These are phyloP conservation scores for Borostomias antarcticus DNA, from an alignment of 2,797 vertebrate genomes.

Conservation along the genomic window DNA sequence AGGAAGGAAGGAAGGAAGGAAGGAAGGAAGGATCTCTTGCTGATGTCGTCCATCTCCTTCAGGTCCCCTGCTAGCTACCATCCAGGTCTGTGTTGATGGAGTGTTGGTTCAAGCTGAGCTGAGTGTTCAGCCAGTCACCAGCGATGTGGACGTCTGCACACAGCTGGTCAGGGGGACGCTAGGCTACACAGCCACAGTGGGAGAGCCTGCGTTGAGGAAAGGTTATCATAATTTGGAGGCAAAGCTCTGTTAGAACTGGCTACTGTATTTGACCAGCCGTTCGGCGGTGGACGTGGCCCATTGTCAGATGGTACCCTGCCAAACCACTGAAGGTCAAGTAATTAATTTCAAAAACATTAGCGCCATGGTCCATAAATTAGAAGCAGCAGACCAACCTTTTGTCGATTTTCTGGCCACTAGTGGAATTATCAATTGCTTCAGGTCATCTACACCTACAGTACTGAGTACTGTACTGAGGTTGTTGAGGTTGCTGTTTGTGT, in stretches of 20 bases:
- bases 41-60: slow-evolving; percentile 26
- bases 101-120: slow-evolving; percentile 53
- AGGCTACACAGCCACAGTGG: slow-evolving; percentile 52
- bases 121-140: slow-evolving; percentile 61
- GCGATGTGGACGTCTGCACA: slow-evolving; percentile 27
- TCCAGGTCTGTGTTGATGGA: slow-evolving; percentile 41
- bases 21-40: not conserved
- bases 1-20: not conserved
- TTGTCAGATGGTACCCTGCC: slow-evolving; percentile 42
- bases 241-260: slow-evolving; percentile 60
- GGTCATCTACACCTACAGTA: not conserved
- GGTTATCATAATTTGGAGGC: slow-evolving; percentile 73
- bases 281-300: slow-evolving; percentile 60
- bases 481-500: not conserved
- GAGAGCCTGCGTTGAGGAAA: slow-evolving; percentile 57
- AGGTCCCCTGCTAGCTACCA: slow-evolving; percentile 36
- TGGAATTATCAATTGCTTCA: not conserved
- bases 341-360: slow-evolving; percentile 22
- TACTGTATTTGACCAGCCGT: slow-evolving; percentile 65
- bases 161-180: slow-evolving; percentile 61
- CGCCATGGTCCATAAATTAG: slow-evolving; percentile 1
- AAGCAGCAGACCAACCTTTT: slow-evolving; percentile 10
- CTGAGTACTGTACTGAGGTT: not conserved
- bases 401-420: not conserved
- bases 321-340: slow-evolving; percentile 61